Conservation (phyloP, 2,113 vertebrate genomes). For the Speoplatyrhinus poulsoni region DNA sequence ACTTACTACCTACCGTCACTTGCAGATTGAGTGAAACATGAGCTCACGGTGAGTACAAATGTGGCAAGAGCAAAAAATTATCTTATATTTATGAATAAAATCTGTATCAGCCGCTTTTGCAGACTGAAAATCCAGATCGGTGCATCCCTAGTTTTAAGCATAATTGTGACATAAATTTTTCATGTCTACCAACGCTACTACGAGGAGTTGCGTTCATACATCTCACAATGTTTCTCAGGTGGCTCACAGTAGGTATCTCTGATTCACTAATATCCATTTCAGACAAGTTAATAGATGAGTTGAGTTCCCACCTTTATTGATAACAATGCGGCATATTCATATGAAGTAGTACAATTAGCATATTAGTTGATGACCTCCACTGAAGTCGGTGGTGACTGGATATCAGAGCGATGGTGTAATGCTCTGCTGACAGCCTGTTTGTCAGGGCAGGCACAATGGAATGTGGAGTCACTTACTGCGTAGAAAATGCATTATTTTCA, state of each 20-base stretch:
- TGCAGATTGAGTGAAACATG: no score
- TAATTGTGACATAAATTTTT: no score
- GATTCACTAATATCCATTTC: no score
- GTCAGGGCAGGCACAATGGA: conserved; percentile 33
- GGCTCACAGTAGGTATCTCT: no score
- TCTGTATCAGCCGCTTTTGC: no score
- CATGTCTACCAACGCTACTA: background rate
- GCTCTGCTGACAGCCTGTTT: conserved; percentile 16
- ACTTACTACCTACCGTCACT: background rate
- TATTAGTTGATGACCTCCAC: conserved; percentile 14
- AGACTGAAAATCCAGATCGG: no score
- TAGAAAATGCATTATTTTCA: conserved; percentile 11
- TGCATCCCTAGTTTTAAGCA: no score
- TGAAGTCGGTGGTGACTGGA: conserved; percentile 15
- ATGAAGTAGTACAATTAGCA: background rate
- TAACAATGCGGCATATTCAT: conserved; percentile 2
- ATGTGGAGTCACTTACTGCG: conserved; percentile 30
- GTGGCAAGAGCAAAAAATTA: no score
- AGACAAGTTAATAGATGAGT: background rate
- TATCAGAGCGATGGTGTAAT: conserved; percentile 34
- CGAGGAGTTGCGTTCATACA: background rate
- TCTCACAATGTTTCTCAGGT: background rate
- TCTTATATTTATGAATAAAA: no score
- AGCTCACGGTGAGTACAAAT: no score
- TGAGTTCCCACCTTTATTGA: background rate